phyloP scores from a whole-genome alignment of 64 coral and sea anemone genomes.

The Montipora efflorescens region DNA sequence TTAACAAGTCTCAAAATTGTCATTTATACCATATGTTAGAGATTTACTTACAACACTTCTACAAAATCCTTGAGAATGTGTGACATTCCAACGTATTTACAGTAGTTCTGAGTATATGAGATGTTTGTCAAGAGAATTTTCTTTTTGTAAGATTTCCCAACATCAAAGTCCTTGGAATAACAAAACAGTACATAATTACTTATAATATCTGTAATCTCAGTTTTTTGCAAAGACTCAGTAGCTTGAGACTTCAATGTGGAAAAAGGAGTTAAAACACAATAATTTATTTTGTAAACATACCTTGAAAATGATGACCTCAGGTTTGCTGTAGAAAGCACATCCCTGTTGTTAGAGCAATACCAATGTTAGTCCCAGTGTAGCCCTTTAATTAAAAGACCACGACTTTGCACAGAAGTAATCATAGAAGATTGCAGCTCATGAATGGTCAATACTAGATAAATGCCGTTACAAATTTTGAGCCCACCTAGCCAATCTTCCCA shows the following conservation, averaged over 20 bases:
- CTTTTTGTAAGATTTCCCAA: slow-evolving; percentile 94
- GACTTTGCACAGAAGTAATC: not conserved
- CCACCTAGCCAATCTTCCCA: too few species aligned
- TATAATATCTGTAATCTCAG: not conserved
- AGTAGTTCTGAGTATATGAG: slow-evolving; percentile 98
- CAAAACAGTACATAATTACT: not conserved
- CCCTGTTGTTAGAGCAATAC: slow-evolving; percentile 67
- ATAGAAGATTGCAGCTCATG: too few species aligned
- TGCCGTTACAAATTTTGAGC: too few species aligned
- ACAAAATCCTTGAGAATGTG: slow-evolving; percentile 94
- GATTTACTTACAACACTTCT: slow-evolving; percentile 93
- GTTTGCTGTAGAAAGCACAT: slow-evolving; percentile 98
- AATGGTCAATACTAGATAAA: too few species aligned
- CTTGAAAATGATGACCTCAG: slow-evolving; percentile 97
- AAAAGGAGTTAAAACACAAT: too few species aligned
- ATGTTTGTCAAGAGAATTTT: slow-evolving; percentile 97
- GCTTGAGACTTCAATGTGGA: too few species aligned
- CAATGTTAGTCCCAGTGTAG: not conserved
- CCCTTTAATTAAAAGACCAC: too few species aligned
- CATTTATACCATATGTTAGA: too few species aligned
- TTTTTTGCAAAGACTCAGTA: not conserved
- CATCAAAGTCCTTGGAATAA: slow-evolving; percentile 88
- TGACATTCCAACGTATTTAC: slow-evolving; percentile 99
- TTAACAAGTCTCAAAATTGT: too few species aligned
- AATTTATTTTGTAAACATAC: not conserved